A percentile compares a stretch with the other conserved stretches of the same genome.
phyloP scores from a whole-genome alignment of 2,888 invertebrate genomes.

The Hypomecis atomaria region DNA sequence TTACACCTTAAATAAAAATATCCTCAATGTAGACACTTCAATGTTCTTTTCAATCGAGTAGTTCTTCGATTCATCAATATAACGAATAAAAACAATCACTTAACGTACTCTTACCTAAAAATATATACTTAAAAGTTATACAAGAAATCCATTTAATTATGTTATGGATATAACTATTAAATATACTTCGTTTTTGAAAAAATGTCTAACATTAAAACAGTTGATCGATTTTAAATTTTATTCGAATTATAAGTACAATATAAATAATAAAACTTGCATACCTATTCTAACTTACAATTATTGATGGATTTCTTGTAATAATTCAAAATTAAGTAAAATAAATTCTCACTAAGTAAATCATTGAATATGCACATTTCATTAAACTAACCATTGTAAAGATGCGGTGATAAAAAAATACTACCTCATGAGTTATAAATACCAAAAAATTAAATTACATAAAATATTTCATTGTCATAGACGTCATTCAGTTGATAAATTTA shows the following conservation, averaged over 20 bases:
- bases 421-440: slow-evolving; percentile 47
- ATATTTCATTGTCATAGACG: no score
- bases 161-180: background rate
- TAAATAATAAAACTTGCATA: no score
- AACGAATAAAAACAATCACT: background rate
- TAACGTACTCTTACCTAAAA: slow-evolving; percentile 2
- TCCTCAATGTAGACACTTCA: background rate
- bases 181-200: no score
- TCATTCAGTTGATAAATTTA: no score
- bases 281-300: background rate
- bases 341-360: slow-evolving; percentile 30
- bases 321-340: slow-evolving; percentile 17
- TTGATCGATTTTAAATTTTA: no score
- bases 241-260: background rate
- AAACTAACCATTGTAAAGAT: slow-evolving; percentile 66
- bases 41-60: slow-evolving; percentile 13
- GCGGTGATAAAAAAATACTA: slow-evolving; percentile 51
- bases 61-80: slow-evolving; percentile 35
- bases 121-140: background rate
- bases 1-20: background rate
- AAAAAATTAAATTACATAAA: slow-evolving; percentile 10
- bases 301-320: slow-evolving; percentile 24
- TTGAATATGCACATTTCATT: slow-evolving; percentile 45
- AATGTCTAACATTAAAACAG: no score
- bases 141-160: background rate